Evolutionary conservation across 2,113 vertebrate genomes (phyloP).

Genomic region (Nothobranchius furzeri): DNA sequence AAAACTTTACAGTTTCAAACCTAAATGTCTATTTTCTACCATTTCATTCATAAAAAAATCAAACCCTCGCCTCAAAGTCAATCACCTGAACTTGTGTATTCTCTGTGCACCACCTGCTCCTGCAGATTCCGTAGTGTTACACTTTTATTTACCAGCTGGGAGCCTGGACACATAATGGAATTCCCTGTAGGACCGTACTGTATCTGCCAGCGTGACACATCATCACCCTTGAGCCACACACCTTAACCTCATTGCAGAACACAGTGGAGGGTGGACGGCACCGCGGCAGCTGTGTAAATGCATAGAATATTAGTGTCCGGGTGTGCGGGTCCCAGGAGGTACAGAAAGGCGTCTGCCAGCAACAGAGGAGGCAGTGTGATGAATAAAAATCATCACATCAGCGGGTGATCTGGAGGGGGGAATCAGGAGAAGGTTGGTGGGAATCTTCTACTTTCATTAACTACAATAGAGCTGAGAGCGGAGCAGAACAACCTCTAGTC

Average conservation of each 20-base stretch:
- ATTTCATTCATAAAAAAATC: no score
- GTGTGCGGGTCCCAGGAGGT: conserved; percentile 50
- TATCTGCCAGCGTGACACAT: conserved; percentile 42
- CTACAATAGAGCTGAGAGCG: conserved; percentile 16
- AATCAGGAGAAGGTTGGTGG: conserved; percentile 12
- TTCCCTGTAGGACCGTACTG: conserved; percentile 33
- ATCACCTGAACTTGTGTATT: conserved; percentile 51
- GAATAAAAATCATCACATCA: conserved; percentile 64
- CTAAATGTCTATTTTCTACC: no score
- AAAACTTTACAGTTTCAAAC: no score
- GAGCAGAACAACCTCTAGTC: conserved; percentile 36
- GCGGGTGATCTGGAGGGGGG: conserved; percentile 17
- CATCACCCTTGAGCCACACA: conserved; percentile 68
- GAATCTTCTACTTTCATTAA: conserved; percentile 39
- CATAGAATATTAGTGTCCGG: conserved; percentile 46
- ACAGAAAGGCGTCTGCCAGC: conserved; percentile 36
- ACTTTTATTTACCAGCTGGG: conserved; percentile 64
- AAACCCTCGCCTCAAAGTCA: not conserved
- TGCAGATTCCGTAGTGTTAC: conserved; percentile 49
- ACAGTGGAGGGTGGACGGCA: conserved; percentile 19
- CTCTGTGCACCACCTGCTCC: conserved; percentile 1
- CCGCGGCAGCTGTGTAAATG: conserved; percentile 48
- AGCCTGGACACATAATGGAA: conserved; percentile 48
- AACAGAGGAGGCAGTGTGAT: conserved; percentile 39
- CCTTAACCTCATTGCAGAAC: conserved; percentile 55